Conservation (phyloP, 2,797 vertebrate species). For the Mastacembelus armatus region DNA sequence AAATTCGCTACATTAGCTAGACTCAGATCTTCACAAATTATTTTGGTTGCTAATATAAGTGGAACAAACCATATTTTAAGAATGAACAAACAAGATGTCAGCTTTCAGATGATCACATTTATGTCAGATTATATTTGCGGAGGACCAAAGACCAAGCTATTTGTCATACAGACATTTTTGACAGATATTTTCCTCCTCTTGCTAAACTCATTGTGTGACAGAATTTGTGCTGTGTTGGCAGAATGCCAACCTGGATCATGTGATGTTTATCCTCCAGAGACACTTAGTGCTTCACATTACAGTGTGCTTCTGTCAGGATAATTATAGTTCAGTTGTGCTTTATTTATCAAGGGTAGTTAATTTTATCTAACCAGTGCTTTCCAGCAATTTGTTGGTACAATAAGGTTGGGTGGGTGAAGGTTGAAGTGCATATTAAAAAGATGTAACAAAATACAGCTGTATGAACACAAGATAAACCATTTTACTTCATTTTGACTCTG, state of each 20-base stretch:
- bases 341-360: not conserved
- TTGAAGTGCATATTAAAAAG: no score
- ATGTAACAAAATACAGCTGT: no score
- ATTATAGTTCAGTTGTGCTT: constrained; percentile 6
- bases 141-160: not conserved
- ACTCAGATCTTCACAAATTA: no score
- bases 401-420: not conserved
- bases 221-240: constrained; percentile 9
- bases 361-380: constrained; percentile 7
- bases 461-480: no score
- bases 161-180: constrained; percentile 6
- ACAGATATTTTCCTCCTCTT: constrained; percentile 3
- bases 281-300: constrained; percentile 1
- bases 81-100: not conserved
- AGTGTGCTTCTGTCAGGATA: constrained; percentile 29
- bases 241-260: constrained; percentile 29
- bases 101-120: not conserved
- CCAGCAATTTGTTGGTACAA: not conserved
- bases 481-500: no score
- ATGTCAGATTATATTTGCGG: constrained; percentile 9
- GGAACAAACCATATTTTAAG: no score
- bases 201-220: constrained; percentile 11
- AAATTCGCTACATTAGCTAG: no score
- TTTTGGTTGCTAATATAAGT: no score
- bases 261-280: constrained; percentile 9